phyloP scores from a whole-genome alignment of 2,113 vertebrate species.

The Dolichotis patagonum region DNA sequence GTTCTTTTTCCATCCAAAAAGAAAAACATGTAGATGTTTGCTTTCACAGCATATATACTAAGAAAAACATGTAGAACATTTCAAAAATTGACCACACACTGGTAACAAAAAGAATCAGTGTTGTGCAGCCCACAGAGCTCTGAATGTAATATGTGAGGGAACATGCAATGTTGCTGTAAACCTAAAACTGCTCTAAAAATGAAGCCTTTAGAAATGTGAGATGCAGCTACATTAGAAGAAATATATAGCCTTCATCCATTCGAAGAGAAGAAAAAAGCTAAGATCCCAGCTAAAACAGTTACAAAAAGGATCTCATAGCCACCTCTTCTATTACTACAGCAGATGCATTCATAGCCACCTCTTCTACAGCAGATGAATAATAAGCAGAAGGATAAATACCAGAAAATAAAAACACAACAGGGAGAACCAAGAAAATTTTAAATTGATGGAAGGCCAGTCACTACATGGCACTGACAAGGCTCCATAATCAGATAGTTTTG shows the following conservation, averaged over 20 bases:
- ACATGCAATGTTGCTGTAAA: not conserved
- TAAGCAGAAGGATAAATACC: slow-evolving; percentile 24
- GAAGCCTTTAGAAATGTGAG: not conserved
- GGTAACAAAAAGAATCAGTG: not conserved
- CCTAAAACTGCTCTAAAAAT: not conserved
- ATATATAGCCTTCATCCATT: not conserved
- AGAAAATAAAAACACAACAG: slow-evolving; percentile 8
- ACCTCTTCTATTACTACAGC: not conserved
- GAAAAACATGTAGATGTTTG: not conserved
- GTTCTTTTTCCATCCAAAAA: not conserved
- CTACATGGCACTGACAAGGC: not conserved
- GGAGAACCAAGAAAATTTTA: not conserved
- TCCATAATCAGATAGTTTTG: not conserved
- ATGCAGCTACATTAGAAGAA: not conserved
- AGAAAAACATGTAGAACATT: not conserved
- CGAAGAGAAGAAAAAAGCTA: slow-evolving; percentile 18
- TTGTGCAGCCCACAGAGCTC: not conserved
- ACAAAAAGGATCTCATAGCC: not conserved
- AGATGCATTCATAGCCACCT: not conserved
- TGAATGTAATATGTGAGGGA: not conserved
- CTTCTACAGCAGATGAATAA: not conserved
- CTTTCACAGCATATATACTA: not conserved
- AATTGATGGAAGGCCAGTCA: not conserved
- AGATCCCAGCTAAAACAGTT: slow-evolving; percentile 20
- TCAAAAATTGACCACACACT: not conserved